Conservation (phyloP, 1,140 invertebrate species). For the Euura lappo region DNA sequence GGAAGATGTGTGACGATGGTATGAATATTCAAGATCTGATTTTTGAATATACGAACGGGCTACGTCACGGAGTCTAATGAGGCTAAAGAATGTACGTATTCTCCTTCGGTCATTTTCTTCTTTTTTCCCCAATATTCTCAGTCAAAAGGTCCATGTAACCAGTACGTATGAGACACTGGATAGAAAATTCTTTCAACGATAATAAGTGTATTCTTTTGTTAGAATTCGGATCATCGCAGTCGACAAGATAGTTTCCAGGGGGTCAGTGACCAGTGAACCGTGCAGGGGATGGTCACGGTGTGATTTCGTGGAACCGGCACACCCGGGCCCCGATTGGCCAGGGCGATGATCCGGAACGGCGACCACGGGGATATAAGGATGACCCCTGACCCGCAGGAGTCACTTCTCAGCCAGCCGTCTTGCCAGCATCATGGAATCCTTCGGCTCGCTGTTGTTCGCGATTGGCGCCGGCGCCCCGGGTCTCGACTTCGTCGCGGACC, state of each 20-base stretch:
- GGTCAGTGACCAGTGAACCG: too few species aligned
- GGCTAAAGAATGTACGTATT: not conserved
- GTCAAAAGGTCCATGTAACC: too few species aligned
- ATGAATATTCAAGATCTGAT: not conserved
- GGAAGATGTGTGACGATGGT: not conserved
- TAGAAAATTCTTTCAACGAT: too few species aligned
- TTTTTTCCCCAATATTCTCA: too few species aligned
- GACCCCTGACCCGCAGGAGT: not conserved
- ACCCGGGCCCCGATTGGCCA: not conserved
- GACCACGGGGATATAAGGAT: not conserved
- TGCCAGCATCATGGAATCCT: not conserved
- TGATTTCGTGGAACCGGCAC: not conserved
- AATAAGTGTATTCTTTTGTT: too few species aligned
- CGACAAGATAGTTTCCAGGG: too few species aligned
- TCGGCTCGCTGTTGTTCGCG: not conserved
- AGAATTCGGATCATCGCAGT: too few species aligned
- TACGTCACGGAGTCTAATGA: not conserved
- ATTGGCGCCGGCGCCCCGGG: not conserved
- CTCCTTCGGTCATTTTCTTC: not conserved
- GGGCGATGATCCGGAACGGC: not conserved
- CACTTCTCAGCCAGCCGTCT: not conserved
- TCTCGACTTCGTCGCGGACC: slow-evolving; percentile 7
- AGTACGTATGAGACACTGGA: too few species aligned
- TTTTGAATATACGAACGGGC: not conserved
- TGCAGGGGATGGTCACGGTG: too few species aligned